Base-by-base conservation (phyloP, 2,888 invertebrate genomes). In the Rhabditoides inermis region DNA sequence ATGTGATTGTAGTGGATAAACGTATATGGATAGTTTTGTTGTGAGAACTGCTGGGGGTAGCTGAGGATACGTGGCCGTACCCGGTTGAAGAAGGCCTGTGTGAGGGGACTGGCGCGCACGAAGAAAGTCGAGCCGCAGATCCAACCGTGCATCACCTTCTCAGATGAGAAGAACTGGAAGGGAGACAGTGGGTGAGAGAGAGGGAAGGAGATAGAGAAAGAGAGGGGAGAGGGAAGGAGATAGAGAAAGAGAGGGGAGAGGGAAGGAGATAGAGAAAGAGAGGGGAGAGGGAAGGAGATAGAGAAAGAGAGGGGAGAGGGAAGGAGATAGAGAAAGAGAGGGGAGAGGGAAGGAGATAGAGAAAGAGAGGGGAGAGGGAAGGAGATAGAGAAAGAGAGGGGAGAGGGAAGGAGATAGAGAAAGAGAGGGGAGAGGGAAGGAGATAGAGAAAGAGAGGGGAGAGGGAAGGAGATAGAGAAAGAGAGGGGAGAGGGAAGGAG, bases 91-190 rank as follows among this genome's bases (percentile, higher is more conserved):
- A 65, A 62, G 22, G 60, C 57, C 26, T 48, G 51, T 1, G 60
- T 61, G 18, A 57, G 50, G 1, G 53, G 49, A 32, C 49, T 59
- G 25, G 56, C 65, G 12, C 58, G 27, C 6, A 61, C 58, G 47
- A 60, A 65, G 40, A 60, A 65, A 2, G 65, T 65, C 36, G 65
- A 62, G 18, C 65, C 65, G 49, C 65, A 65, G n/a, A 65, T 65
- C 65, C 65, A 65, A 30, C 61, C 61, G 23, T 56, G 52, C 65
- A 65, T 65, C 23, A 32, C 10, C 32, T 10, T 10, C 15, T 7
- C 32, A 15, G 32, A 15, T 15, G 15, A 15, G 10, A 32, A 15
- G n/a, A 37, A 46, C 22, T 25, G 44, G 12, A 22, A 44, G 44
- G 18, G 23, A 12, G 25, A 49, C 45, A 27, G 20, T 26, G 15